phyloP scores from a whole-genome alignment of 2,888 invertebrate genomes.

The Dioctria linearis region DNA sequence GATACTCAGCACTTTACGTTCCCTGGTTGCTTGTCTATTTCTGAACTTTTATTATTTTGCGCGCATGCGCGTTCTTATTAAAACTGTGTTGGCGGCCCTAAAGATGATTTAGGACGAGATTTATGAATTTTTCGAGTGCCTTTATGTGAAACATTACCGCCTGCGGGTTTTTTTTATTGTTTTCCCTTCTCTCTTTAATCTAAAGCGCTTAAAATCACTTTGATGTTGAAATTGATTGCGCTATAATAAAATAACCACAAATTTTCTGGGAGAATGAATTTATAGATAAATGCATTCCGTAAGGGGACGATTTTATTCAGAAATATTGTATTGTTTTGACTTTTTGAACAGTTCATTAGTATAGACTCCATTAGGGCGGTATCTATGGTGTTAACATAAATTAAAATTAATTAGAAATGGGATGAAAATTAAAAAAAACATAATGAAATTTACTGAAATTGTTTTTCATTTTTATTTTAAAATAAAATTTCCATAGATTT shows the following conservation, averaged over 20 bases:
- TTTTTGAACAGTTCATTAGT: no score
- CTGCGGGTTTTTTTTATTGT: slow-evolving; percentile 29
- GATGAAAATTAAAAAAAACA: no score
- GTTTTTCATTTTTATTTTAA: no score
- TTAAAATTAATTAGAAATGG: no score
- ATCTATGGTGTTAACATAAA: no score
- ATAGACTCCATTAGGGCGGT: no score
- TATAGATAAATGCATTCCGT: no score
- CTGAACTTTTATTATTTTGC: slow-evolving; percentile 23
- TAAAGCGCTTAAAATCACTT: not conserved
- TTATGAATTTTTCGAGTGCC: slow-evolving; percentile 1
- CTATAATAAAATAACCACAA: not conserved
- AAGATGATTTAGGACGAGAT: slow-evolving; percentile 24
- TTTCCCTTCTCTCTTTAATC: not conserved
- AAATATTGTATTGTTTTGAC: no score
- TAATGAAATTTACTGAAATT: no score
- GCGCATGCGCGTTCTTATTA: not conserved
- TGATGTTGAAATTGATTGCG: slow-evolving; percentile 30
- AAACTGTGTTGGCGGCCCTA: slow-evolving; percentile 7
- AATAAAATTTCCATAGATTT: no score
- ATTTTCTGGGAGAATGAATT: no score
- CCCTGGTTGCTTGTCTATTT: slow-evolving; percentile 24
- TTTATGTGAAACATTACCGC: slow-evolving; percentile 22
- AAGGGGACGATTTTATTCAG: no score
- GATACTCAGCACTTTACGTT: not conserved